A percentile compares a stretch with the other conserved stretches of the same genome.
phyloP scores from a whole-genome alignment of 2,113 vertebrate genomes.

The Aptenodytes forsteri region DNA sequence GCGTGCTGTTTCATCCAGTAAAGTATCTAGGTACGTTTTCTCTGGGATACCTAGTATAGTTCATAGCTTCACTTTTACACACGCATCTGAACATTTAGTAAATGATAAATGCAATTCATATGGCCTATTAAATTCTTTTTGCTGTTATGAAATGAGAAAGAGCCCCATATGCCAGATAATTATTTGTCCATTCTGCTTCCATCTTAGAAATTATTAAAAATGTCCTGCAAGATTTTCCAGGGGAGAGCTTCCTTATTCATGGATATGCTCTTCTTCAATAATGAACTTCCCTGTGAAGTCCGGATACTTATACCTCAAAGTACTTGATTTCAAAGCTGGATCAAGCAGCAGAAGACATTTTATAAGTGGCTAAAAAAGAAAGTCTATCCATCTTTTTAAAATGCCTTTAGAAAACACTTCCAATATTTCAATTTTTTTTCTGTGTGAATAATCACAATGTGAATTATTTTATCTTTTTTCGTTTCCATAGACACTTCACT shows the following conservation, averaged over 20 bases:
- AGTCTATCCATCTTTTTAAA: not conserved
- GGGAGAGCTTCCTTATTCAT: not conserved
- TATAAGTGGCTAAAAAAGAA: not conserved
- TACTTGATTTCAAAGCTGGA: constrained; percentile 28
- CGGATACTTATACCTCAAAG: not conserved
- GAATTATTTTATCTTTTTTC: not conserved
- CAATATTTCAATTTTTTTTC: not conserved
- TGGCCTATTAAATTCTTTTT: not conserved
- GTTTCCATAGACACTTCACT: not conserved
- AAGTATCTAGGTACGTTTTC: not conserved
- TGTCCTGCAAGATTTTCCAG: not conserved
- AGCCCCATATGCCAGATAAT: not conserved
- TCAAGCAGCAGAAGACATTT: not conserved
- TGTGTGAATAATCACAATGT: not conserved
- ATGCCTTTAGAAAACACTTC: not conserved
- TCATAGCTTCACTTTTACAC: not conserved
- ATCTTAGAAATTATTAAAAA: constrained; percentile 3
- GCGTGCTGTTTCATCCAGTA: not conserved
- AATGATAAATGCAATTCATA: not conserved
- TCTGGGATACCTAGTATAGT: not conserved
- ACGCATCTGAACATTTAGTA: not conserved
- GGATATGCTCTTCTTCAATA: not conserved
- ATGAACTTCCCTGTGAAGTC: not conserved
- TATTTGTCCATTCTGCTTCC: not conserved
- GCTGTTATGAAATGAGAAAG: not conserved